These are phyloP conservation scores for Tapirus terrestris DNA, from an alignment of 2,113 vertebrate genomes.

Conservation along the genomic window DNA sequence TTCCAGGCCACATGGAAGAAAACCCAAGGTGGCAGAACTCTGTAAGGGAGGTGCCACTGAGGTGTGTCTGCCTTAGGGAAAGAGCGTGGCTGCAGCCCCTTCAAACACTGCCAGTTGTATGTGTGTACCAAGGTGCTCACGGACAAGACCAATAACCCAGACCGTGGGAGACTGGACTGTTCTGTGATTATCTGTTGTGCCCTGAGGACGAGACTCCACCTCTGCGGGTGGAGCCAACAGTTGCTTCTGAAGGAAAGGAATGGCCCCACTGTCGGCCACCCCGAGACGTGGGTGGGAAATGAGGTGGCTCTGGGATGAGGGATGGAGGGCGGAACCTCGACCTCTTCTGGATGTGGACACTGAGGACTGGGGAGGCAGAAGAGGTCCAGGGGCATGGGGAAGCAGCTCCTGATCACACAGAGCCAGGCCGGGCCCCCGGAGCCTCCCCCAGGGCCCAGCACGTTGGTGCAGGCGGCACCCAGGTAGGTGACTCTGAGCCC, in stretches of 20 bases:
- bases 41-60: neutral
- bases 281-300: neutral
- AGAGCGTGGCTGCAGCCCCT: neutral
- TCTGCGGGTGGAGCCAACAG: neutral
- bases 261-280: neutral
- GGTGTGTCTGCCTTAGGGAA: neutral
- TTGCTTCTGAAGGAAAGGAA: neutral
- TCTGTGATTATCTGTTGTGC: neutral
- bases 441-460: neutral
- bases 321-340: neutral
- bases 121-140: neutral
- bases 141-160: neutral
- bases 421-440: neutral
- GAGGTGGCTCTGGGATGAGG: neutral
- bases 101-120: rapidly evolving
- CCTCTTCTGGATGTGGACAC: neutral
- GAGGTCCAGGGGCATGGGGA: neutral
- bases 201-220: neutral
- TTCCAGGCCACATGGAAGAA: neutral
- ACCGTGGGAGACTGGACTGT: too few species aligned
- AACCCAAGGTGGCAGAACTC: neutral
- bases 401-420: neutral
- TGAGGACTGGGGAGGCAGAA: neutral
- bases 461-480: too few species aligned
- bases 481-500: neutral